Evolutionary conservation across 2,113 vertebrate species (phyloP).

Genomic region (Chunga burmeisteri): DNA sequence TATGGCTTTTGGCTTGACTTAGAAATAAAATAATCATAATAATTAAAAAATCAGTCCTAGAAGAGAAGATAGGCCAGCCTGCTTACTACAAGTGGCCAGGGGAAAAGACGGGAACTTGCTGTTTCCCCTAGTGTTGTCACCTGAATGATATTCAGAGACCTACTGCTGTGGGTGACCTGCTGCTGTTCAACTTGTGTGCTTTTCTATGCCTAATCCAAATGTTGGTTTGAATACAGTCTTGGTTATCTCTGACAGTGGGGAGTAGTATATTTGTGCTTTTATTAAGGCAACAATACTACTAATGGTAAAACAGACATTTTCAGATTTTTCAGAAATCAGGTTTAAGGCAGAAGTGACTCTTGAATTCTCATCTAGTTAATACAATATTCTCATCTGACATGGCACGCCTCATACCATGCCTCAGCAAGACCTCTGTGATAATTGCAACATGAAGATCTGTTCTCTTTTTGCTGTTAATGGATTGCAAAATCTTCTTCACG

Average conservation of each 20-base stretch:
- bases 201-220: not conserved
- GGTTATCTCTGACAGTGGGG: not conserved
- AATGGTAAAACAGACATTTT: not conserved
- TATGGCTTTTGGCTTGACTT: not conserved
- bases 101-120: not conserved
- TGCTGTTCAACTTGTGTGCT: not conserved
- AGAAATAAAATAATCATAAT: not conserved
- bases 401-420: not conserved
- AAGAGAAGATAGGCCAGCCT: not conserved
- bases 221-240: not conserved
- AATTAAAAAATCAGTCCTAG: not conserved
- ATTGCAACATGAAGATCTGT: not conserved
- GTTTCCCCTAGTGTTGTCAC: not conserved
- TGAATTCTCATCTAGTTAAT: not conserved
- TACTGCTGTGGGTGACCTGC: not conserved
- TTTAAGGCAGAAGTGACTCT: not conserved
- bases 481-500: not conserved
- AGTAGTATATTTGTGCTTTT: not conserved
- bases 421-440: not conserved
- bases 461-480: not conserved
- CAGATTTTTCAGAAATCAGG: not conserved
- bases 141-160: not conserved
- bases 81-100: not conserved
- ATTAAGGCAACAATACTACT: not conserved
- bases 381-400: not conserved